phyloP scores from a whole-genome alignment of 2,888 invertebrate species.

The Drosophila phalerata region DNA sequence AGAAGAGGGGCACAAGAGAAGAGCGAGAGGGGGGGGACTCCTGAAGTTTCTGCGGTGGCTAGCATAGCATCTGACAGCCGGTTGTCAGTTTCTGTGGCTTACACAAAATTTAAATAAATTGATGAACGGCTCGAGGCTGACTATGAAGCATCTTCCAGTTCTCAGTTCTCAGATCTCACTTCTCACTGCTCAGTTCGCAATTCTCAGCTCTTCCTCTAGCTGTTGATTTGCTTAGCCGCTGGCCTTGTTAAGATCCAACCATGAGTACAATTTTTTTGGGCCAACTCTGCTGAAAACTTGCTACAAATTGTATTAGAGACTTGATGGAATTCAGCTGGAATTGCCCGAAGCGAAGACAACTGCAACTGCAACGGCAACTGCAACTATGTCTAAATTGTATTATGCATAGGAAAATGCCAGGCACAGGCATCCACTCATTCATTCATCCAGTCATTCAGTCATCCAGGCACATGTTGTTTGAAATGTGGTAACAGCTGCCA shows the following conservation, averaged over 20 bases:
- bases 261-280: slow-evolving; percentile 30
- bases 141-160: slow-evolving; percentile 8
- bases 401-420: slow-evolving; percentile 47
- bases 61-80: slow-evolving; percentile 58
- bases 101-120: slow-evolving; percentile 71
- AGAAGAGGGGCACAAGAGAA: neutral
- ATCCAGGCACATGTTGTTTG: slow-evolving; percentile 22
- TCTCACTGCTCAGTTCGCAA: slow-evolving; percentile 2
- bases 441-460: slow-evolving; percentile 4
- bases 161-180: slow-evolving; percentile 5
- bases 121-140: slow-evolving; percentile 52
- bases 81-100: slow-evolving; percentile 69
- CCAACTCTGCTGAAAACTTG: slow-evolving; percentile 51
- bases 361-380: slow-evolving; percentile 14
- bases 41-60: slow-evolving; percentile 67
- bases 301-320: slow-evolving; percentile 57
- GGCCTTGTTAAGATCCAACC: slow-evolving; percentile 31
- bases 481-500: slow-evolving; percentile 38
- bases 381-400: slow-evolving; percentile 50
- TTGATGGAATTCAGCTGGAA: slow-evolving; percentile 30
- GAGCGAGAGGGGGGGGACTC: neutral
- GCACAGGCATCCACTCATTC: slow-evolving; percentile 10
- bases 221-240: slow-evolving; percentile 58
- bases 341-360: slow-evolving; percentile 27
- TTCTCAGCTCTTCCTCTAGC: slow-evolving; percentile 3